These are phyloP conservation scores for Phenacoccus solenopsis DNA, from an alignment of 1,140 invertebrate species.

Conservation along the genomic window DNA sequence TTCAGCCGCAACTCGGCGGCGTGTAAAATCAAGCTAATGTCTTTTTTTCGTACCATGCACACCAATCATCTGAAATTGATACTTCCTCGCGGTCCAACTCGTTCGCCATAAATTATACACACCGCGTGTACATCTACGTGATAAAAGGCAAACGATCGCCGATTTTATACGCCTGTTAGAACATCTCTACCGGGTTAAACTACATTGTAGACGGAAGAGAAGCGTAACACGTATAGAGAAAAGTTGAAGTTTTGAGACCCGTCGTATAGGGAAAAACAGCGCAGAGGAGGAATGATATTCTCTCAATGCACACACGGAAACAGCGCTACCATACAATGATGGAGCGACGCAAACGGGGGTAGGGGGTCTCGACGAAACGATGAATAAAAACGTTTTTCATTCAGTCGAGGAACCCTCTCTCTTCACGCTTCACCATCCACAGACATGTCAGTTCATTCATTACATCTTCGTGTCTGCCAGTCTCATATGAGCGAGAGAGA, in stretches of 20 bases:
- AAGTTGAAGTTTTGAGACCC: constrained; percentile 6
- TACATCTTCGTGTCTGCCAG: constrained; percentile 14
- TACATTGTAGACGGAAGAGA: not conserved
- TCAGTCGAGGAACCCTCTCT: not conserved
- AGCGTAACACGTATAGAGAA: not conserved
- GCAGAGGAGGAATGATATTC: not conserved
- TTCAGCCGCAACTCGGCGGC: too few relatives aligned
- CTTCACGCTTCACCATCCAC: not conserved
- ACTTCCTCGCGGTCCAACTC: not conserved
- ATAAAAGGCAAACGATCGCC: not conserved
- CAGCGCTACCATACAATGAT: not conserved
- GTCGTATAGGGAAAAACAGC: constrained; percentile 9
- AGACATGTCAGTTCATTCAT: constrained; percentile 7
- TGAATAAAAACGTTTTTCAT: constrained; percentile 18
- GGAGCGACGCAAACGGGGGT: not conserved
- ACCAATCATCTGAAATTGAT: not conserved
- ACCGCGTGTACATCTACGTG: not conserved
- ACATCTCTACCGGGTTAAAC: not conserved
- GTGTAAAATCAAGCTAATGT: too few relatives aligned
- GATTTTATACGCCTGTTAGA: not conserved
- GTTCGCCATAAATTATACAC: not conserved
- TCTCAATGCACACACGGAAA: not conserved
- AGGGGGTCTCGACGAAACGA: not conserved
- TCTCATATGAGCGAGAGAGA: constrained; percentile 15
- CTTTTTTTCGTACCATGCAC: not conserved